Evolutionary conservation across 2,888 invertebrate genomes (phyloP).

Genomic region (Microplitis manilae): DNA sequence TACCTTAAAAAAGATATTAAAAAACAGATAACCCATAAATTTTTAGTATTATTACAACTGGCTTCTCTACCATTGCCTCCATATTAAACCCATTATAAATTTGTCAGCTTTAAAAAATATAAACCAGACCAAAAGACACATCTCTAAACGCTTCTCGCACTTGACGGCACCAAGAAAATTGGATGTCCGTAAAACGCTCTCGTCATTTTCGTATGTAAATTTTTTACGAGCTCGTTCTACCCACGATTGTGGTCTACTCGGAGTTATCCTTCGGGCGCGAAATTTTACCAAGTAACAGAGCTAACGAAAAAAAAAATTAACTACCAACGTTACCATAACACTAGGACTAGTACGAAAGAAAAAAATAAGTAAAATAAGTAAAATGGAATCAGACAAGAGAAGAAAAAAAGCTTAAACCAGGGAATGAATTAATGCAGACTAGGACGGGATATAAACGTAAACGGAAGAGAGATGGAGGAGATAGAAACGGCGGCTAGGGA

Average conservation of each 20-base stretch:
- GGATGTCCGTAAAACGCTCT: conserved; percentile 45
- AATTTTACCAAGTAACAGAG: conserved; percentile 4
- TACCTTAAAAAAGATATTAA: background rate
- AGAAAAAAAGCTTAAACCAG: conserved; percentile 8
- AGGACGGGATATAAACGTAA: conserved; percentile 22
- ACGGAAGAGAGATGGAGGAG: background rate
- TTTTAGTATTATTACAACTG: background rate
- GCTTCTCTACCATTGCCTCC: background rate
- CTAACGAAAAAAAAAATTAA: background rate
- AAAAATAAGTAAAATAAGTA: background rate
- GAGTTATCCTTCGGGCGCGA: conserved; percentile 23
- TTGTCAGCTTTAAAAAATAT: background rate
- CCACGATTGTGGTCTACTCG: conserved; percentile 29
- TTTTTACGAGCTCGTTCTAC: conserved; percentile 41
- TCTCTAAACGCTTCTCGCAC: background rate
- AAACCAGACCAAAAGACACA: background rate
- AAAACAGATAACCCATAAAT: background rate
- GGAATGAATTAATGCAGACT: conserved; percentile 21
- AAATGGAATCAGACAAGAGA: background rate
- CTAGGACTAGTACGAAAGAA: background rate
- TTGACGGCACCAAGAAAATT: conserved; percentile 45
- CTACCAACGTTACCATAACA: background rate
- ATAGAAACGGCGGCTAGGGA: conserved; percentile 18
- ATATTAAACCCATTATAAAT: background rate
- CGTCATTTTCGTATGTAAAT: conserved; percentile 53